phyloP scores from a whole-genome alignment of 92 coral and sea anemone genomes.

The Palythoa caribaeorum region DNA sequence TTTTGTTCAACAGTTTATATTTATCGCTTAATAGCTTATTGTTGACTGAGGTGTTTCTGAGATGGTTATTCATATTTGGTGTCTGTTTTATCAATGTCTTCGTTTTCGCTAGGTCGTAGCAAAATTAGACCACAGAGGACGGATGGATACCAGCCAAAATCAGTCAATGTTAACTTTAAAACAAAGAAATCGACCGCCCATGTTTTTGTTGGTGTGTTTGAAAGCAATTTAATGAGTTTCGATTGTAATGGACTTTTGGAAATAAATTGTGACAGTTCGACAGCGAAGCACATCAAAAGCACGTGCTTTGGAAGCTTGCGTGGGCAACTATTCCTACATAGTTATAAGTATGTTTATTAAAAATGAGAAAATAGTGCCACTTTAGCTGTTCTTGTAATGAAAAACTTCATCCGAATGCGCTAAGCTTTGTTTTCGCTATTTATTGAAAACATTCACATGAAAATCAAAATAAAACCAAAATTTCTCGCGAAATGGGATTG shows the following conservation, averaged over 20 bases:
- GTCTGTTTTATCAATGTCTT: neutral
- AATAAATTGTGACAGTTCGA: slow-evolving; percentile 40
- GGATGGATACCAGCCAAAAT: slow-evolving; percentile 7
- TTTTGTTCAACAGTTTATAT: neutral
- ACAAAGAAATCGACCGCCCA: slow-evolving; percentile 20
- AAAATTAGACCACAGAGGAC: neutral
- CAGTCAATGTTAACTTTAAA: neutral
- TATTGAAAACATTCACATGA: too few relatives aligned
- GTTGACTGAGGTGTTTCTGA: neutral
- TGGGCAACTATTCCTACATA: neutral
- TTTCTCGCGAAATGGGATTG: too few relatives aligned
- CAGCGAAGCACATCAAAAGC: neutral
- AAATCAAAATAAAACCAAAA: too few relatives aligned
- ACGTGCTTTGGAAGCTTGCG: slow-evolving; percentile 20
- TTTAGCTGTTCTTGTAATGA: neutral
- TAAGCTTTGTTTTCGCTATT: neutral
- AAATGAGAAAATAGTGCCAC: neutral
- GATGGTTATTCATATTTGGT: neutral
- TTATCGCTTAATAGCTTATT: neutral
- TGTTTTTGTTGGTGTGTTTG: neutral
- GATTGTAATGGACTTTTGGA: slow-evolving; percentile 10
- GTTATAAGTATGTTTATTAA: neutral
- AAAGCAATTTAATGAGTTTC: slow-evolving; percentile 28
- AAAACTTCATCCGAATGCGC: too few relatives aligned
- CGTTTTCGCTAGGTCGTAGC: neutral